Base-by-base conservation (phyloP, 2,888 invertebrate genomes). In the Agonum fuliginosum region DNA sequence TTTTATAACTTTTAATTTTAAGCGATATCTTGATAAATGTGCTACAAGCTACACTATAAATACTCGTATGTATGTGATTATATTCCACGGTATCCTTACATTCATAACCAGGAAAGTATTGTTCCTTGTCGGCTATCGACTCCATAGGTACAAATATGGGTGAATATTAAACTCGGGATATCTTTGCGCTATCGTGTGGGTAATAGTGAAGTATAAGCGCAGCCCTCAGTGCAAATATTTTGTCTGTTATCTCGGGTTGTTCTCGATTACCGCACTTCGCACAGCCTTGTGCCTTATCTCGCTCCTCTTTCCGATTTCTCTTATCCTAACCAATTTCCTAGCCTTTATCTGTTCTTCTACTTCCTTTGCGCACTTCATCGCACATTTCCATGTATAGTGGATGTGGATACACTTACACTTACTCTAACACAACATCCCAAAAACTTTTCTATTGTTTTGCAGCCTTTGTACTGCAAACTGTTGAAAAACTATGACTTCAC, bases 331-430 rank as follows among this genome's bases (percentile, higher is more conserved):
- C 67, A 51, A 69, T 69, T 69, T 24, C 69, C 69, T 69, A 69
- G 81, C 82, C 84, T 82, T 83, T 82, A 82, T 83, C 83, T 79
- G 80, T 81, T 83, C 83, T 82, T 83, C 83, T 80, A 81, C 81
- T 80, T 82, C 69, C 69, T 69, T 69, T 69, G 69, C 69, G 82
- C 83, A 83, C 83, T 83, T 82, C 82, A 81, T 81, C 80, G 81
- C 80, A 81, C 82, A 84, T 84, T 84, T 83, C 83, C 83, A 84
- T 83, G 83, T 82, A 83, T 82, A 83, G 83, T 83, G 79, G 80
- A n/a, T n/a, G n/a, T n/a, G 30, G 30, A n/a, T n/a, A n/a, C n/a
- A n/a, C n/a, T 8, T 46, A 62, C 58, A 27, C 17, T 62, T 62
- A 34, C 58, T 17, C 58, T 62, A 62, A 30, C 58, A 51, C n/a